Percentiles rank a stretch among this genome's conserved stretches.
Evolutionary conservation across 2,797 vertebrate species (phyloP).

Genomic region (Halcyon leucocephala): DNA sequence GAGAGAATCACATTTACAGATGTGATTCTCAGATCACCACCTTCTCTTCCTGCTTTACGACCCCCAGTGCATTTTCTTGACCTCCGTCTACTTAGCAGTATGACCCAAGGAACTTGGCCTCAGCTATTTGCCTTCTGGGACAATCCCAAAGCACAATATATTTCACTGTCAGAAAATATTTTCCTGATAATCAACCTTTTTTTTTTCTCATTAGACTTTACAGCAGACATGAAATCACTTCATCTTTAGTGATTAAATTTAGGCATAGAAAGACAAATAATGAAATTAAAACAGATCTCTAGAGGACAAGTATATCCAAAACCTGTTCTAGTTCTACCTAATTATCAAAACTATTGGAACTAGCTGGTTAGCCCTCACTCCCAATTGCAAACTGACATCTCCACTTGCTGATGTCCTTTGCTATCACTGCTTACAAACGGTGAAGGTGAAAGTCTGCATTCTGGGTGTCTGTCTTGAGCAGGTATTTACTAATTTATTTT

Average conservation of each 20-base stretch:
- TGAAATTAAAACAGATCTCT: neutral
- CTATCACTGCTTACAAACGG: neutral
- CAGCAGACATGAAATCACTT: neutral
- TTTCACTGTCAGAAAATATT: neutral
- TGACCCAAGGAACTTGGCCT: neutral
- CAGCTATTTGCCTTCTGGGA: neutral
- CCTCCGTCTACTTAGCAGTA: neutral
- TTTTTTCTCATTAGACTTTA: neutral
- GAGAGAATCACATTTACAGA: neutral
- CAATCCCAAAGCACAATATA: neutral
- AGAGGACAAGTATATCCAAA: neutral
- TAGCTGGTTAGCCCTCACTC: neutral
- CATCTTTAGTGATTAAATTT: neutral
- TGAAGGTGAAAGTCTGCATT: neutral
- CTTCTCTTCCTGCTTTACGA: neutral
- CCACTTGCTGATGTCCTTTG: neutral
- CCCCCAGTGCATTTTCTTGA: neutral
- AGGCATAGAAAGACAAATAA: neutral
- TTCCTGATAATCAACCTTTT: neutral
- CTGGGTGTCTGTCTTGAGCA: neutral
- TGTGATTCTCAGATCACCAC: neutral
- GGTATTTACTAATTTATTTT: constrained; percentile 7
- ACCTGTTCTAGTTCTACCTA: neutral
- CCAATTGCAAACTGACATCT: neutral
- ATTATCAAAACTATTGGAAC: neutral